Evolutionary conservation across 2,113 vertebrate genomes (phyloP), one percentile per base, ranked within the genome.

Genomic region (Pteropus alecto): DNA sequence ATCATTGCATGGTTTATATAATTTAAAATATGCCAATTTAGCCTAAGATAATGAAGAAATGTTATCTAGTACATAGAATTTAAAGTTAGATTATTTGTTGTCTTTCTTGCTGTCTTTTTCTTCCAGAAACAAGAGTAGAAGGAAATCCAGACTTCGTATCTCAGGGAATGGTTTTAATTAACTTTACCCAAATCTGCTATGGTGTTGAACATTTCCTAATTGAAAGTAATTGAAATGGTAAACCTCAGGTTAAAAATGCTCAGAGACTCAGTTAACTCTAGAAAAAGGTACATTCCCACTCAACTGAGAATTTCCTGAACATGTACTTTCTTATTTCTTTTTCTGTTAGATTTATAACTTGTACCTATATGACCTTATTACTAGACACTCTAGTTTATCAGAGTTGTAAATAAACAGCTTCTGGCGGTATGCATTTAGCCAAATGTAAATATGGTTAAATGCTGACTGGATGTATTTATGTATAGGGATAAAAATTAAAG

Each of bases 61-160:
- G n/a, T 93, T 97, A 33, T 96, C 86, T 98, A 97, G 97, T 98
- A 98, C 76, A 97, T 77, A 97, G 96, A 73, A 98, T 98, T 98
- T 96, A 98, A 97, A 96, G 60, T 96, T 98, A 33, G 0, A 79
- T 98, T 98, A 97, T 98, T 98, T 98, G 12, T 15, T 19, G 3
- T 54, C 1, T 83, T 94, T 89, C 33, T 35, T 81, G 4, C 13
- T 93, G 3, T 97, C 95, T 94, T 60, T 94, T 98, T 98, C 98
- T 96, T 82, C 24, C 58, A 97, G 95, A 97, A 98, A 98, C 87
- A 98, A 85, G 97, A 98, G 97, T 98, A 98, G 97, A 98, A 98
- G 96, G 63, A 98, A 98, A 98, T 43, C 94, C 65, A 98, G 96
- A 96, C 97, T 98, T 96, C 96, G 96, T 94, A 96, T 97, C 95